Evolutionary conservation across 2,797 vertebrate species (phyloP).

Genomic region (Pachyuromys duprasi): DNA sequence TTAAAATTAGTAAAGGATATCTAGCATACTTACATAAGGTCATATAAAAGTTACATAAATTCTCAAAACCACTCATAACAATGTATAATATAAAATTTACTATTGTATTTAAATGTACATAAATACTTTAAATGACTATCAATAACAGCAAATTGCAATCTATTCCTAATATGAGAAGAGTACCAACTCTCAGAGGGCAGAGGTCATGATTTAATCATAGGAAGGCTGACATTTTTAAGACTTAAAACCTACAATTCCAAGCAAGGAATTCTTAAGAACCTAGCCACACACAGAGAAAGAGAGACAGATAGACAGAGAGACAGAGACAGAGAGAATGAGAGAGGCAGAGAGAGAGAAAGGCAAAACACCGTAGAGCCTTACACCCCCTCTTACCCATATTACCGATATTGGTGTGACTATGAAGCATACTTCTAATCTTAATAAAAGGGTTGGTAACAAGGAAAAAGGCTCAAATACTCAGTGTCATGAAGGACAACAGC

Average conservation of each 20-base stretch:
- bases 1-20: constrained; percentile 53
- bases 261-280: constrained; percentile 28
- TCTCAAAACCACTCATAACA: constrained; percentile 46
- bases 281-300: neutral
- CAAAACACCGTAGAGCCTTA: neutral
- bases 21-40: constrained; percentile 52
- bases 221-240: constrained; percentile 43
- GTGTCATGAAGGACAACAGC: constrained; percentile 38
- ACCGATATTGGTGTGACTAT: neutral
- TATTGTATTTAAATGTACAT: neutral
- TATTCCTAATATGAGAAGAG: constrained; percentile 1
- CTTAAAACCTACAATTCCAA: constrained; percentile 47
- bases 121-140: constrained; percentile 48
- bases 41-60: constrained; percentile 59
- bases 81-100: constrained; percentile 32
- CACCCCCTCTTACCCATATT: neutral
- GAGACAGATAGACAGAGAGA: neutral
- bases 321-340: neutral
- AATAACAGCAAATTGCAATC: constrained; percentile 8
- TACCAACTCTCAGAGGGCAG: constrained; percentile 27
- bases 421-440: constrained; percentile 34
- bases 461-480: neutral
- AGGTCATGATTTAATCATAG: neutral
- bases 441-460: constrained; percentile 27
- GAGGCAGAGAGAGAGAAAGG: neutral